These are phyloP conservation scores for Acrobeloides nanus DNA, from an alignment of 2,888 invertebrate species.

Conservation along the genomic window DNA sequence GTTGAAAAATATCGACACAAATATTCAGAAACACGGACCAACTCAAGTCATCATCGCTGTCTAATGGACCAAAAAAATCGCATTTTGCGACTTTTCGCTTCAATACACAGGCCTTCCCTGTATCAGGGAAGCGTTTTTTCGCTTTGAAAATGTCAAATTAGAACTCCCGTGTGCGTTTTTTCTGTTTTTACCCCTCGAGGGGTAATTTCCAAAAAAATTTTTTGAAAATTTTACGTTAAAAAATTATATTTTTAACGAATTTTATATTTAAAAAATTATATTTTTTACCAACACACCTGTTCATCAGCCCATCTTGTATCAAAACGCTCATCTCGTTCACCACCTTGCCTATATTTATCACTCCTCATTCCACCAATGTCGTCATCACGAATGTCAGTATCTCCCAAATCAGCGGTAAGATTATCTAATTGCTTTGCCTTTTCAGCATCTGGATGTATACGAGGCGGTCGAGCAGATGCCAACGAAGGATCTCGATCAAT, in stretches of 20 bases:
- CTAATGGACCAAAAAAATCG: too few species aligned
- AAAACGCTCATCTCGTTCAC: too few species aligned
- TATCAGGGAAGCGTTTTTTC: too few species aligned
- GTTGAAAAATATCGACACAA: too few species aligned
- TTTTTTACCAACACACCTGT: conserved; percentile 9
- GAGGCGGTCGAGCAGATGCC: too few species aligned
- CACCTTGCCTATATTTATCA: conserved; percentile 1
- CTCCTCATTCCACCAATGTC: neutral
- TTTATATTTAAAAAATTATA: neutral
- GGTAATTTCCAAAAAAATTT: too few species aligned
- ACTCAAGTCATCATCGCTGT: too few species aligned
- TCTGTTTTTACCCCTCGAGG: too few species aligned
- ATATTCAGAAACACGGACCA: neutral
- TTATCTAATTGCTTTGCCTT: conserved; percentile 15
- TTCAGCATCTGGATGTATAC: conserved; percentile 10
- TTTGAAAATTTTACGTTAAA: conserved; percentile 1
- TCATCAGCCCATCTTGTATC: conserved; percentile 17
- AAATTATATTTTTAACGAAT: neutral
- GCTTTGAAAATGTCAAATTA: too few species aligned
- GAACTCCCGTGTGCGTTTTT: too few species aligned
- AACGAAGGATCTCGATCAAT: neutral
- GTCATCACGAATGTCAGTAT: neutral
- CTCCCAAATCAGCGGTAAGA: conserved; percentile 14
- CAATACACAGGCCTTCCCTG: too few species aligned
- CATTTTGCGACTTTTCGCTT: too few species aligned